Percentiles rank a stretch among this genome's conserved stretches.
Evolutionary conservation across 2,113 vertebrate genomes (phyloP).

Genomic region (Shinisaurus crocodilurus): DNA sequence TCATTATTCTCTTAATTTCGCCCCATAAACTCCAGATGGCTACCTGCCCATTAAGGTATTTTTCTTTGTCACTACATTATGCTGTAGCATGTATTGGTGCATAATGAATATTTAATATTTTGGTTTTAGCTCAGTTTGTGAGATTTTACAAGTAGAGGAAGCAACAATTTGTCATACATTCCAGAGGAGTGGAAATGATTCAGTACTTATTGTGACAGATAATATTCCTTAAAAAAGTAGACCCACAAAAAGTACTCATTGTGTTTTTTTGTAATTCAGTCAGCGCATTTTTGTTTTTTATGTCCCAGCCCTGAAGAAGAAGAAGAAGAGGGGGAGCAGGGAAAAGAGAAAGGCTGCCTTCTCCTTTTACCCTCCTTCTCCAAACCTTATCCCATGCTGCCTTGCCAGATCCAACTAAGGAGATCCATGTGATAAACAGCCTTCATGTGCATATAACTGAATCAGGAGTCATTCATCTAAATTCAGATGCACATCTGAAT

Average conservation of each 20-base stretch:
- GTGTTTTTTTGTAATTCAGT: neutral
- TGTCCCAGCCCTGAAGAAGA: too few relatives aligned
- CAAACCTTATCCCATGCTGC: neutral
- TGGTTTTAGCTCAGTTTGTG: neutral
- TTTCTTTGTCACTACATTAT: slow-evolving; percentile 59
- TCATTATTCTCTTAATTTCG: slow-evolving; percentile 54
- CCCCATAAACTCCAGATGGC: slow-evolving; percentile 57
- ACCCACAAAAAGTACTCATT: neutral
- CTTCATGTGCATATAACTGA: neutral
- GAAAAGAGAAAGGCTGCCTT: neutral
- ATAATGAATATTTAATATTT: slow-evolving; percentile 55
- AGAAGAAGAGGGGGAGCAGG: neutral
- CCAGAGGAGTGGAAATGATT: slow-evolving; percentile 35
- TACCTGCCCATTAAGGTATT: slow-evolving; percentile 54
- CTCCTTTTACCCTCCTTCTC: too few relatives aligned
- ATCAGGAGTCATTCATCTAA: neutral
- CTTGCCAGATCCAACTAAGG: neutral
- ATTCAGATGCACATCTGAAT: neutral
- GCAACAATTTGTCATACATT: slow-evolving; percentile 38
- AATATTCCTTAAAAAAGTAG: slow-evolving; percentile 6
- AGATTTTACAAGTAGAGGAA: slow-evolving; percentile 38
- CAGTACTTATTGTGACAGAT: slow-evolving; percentile 17
- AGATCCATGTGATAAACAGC: neutral
- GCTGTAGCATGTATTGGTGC: slow-evolving; percentile 29
- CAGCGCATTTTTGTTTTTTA: too few relatives aligned